These are phyloP conservation scores for Pseudoatta argentina DNA, from an alignment of 1,140 invertebrate species.

Conservation along the genomic window DNA sequence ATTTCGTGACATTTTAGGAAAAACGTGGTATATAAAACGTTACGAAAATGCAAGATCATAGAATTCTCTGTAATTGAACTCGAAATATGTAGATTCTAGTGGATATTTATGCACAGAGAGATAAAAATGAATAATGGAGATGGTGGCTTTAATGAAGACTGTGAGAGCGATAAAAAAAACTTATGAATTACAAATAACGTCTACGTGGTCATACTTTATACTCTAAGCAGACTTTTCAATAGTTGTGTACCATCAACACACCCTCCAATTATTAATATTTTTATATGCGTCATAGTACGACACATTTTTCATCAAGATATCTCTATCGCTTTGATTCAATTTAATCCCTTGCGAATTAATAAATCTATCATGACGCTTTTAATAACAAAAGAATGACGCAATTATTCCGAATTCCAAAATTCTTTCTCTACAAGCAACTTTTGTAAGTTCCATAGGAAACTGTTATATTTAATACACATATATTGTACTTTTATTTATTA, in stretches of 20 bases:
- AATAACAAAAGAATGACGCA: background rate
- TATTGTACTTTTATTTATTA: slow-evolving; percentile 10
- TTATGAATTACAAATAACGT: slow-evolving; percentile 13
- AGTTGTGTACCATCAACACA: slow-evolving; percentile 14
- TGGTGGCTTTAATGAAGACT: background rate
- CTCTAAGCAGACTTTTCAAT: background rate
- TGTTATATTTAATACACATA: background rate
- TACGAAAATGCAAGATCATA: background rate
- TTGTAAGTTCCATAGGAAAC: background rate
- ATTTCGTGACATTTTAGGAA: background rate
- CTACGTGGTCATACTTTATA: background rate
- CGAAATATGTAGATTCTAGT: background rate
- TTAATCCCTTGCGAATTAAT: slow-evolving; percentile 19
- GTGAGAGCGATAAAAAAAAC: background rate
- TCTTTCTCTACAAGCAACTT: background rate
- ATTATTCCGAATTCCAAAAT: background rate
- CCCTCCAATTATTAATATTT: slow-evolving; percentile 36
- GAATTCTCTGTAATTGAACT: background rate
- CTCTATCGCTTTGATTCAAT: background rate
- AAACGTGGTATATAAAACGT: background rate
- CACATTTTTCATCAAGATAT: background rate
- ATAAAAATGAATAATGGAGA: slow-evolving; percentile 17
- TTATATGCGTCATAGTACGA: background rate
- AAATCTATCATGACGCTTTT: slow-evolving; percentile 8
- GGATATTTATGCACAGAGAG: background rate